Base-by-base conservation (phyloP, 1,140 invertebrate species). In the Diachasmimorpha longicaudata region DNA sequence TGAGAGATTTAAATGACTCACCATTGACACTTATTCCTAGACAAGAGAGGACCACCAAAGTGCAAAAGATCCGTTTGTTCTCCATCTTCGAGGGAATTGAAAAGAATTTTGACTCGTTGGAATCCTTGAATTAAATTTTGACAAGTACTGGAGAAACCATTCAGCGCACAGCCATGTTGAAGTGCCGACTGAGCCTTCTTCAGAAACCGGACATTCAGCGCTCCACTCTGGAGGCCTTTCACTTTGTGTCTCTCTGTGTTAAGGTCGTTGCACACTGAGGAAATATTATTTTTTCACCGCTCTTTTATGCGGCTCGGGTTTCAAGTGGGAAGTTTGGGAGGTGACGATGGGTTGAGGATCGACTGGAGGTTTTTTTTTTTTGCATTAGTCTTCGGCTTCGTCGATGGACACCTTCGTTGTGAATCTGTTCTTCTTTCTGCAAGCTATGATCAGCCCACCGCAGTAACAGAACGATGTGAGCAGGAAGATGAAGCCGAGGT, bases 401-500 rank as follows among this genome's bases (percentile, higher is more conserved):
- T 55, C 52, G 77, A 16, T 37, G 36, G 80, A 72, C 16, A 52
- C 63, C 25, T 77, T 72, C 14, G 78, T 76, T 31, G 75, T 71
- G 68, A 83, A 82, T 71, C 82, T 80, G 25, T 81, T 6, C 52
- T 44, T 81, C 39, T 82, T 69, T 39, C 73, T 77, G 39, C 84
- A 92, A 25, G 87, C 84, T 13, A 90, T 82, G 74, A 90, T 77
- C 58, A 92, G 78, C 36, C 91, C 90, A 52, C 84, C 88, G 76
- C 90, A 90, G 72, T 92, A 92, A 79, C 89, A 91, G 68, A 89
- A 83, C 31, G 86, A 85, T 16, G 88, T 87, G 23, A 92, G 76
- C 16, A 90, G 83, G 5, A 91, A 79, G 55, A 91, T 86, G 77
- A 91, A 89, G 44, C 86, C 89, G n/a, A 92, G 82, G 79, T 92